These are phyloP conservation scores for Ladona fulva DNA, from an alignment of 1,140 invertebrate genomes.

Conservation along the genomic window DNA sequence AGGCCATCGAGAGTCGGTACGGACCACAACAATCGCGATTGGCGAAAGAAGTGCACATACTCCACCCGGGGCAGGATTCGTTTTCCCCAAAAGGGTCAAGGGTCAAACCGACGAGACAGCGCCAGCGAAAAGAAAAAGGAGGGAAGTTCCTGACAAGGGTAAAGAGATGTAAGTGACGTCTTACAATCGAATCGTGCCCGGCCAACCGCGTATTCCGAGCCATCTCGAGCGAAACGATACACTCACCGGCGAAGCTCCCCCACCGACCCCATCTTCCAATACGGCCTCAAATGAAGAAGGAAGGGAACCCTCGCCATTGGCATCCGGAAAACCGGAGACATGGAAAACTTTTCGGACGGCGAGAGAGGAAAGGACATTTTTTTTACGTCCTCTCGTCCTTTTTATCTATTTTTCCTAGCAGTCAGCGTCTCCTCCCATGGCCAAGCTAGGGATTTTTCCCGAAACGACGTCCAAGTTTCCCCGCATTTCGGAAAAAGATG, in stretches of 20 bases:
- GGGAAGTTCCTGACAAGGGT: neutral
- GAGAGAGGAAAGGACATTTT: neutral
- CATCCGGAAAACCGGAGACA: neutral
- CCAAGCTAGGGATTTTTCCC: neutral
- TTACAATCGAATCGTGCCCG: neutral
- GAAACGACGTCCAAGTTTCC: neutral
- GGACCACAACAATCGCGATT: neutral
- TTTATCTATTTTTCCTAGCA: neutral
- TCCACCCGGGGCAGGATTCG: neutral
- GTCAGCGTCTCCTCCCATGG: neutral
- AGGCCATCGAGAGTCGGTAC: no score
- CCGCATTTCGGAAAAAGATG: no score
- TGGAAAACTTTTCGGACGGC: neutral
- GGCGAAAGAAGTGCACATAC: neutral
- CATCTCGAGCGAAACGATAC: neutral
- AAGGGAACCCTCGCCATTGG: no score
- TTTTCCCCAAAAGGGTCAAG: neutral
- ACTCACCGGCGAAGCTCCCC: neutral
- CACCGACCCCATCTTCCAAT: neutral
- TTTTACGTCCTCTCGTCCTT: neutral
- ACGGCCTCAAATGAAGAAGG: neutral
- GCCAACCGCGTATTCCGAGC: neutral
- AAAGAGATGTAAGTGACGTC: neutral
- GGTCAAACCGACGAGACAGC: neutral
- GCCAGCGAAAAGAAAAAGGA: neutral